These are phyloP conservation scores for Gambelia wislizenii DNA, from an alignment of 2,797 vertebrate species.

Conservation along the genomic window DNA sequence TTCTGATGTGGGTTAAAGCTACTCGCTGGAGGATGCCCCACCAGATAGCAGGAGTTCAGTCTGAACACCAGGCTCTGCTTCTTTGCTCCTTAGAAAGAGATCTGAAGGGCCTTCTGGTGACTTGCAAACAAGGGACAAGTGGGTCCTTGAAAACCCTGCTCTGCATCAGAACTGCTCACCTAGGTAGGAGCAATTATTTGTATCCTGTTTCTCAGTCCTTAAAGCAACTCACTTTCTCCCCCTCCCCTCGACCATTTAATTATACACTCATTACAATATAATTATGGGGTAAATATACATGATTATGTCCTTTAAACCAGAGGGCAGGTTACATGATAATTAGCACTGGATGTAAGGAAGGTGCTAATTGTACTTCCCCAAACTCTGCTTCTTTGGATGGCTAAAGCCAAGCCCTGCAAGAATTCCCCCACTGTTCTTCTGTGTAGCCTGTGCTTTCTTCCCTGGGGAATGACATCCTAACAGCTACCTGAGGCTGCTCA, in stretches of 20 bases:
- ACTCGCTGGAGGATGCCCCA: background rate
- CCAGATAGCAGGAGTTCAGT: background rate
- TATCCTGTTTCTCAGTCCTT: conserved; percentile 39
- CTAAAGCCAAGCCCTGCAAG: background rate
- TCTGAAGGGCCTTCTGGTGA: background rate
- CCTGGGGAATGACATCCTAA: conserved; percentile 4
- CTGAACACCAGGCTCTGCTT: background rate
- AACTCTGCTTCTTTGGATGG: conserved; percentile 13
- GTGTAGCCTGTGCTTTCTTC: background rate
- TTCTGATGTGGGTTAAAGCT: background rate
- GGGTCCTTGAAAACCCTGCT: background rate
- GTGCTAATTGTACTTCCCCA: conserved; percentile 36
- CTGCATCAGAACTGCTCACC: background rate
- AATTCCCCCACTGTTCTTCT: background rate
- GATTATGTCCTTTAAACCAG: conserved; percentile 34
- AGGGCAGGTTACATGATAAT: conserved; percentile 40
- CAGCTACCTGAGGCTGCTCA: background rate
- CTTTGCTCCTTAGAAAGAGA: background rate
- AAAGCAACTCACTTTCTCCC: background rate
- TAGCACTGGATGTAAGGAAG: conserved; percentile 31
- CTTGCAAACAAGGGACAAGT: background rate
- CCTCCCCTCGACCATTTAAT: conserved; percentile 16
- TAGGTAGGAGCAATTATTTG: conserved; percentile 33
- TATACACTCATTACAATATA: conserved; percentile 35
- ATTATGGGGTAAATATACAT: conserved; percentile 33